These are phyloP conservation scores for Horisme vitalbata DNA, from an alignment of 2,888 invertebrate species.

Conservation along the genomic window DNA sequence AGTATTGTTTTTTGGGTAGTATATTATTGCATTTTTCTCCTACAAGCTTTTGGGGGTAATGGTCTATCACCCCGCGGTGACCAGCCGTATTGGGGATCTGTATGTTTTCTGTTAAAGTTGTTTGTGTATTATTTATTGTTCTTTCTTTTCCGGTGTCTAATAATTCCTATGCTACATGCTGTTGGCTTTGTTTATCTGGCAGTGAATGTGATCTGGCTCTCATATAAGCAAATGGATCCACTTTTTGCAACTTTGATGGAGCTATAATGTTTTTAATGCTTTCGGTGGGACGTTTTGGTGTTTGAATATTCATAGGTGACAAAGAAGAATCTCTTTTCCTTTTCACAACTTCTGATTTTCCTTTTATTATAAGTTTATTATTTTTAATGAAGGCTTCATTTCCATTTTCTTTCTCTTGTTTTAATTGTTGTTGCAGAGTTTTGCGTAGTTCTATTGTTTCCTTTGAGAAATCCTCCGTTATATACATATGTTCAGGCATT, in stretches of 20 bases:
- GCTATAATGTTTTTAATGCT: conserved; percentile 5
- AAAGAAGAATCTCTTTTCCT: not conserved
- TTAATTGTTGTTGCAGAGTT: not conserved
- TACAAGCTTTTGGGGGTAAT: conserved; percentile 21
- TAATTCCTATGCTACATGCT: conserved; percentile 19
- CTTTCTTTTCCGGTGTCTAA: not conserved
- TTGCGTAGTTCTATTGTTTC: conserved; percentile 11
- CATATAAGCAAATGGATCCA: conserved; percentile 19
- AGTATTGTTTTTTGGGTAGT: too few species aligned
- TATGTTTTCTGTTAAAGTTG: not conserved
- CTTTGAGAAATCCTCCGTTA: conserved; percentile 25
- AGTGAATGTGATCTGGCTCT: conserved; percentile 10
- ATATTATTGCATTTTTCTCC: too few species aligned
- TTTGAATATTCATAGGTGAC: not conserved
- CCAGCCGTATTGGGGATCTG: conserved; percentile 14
- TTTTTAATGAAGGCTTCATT: too few species aligned
- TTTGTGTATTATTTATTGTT: not conserved
- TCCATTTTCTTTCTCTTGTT: not conserved
- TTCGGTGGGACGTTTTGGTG: not conserved
- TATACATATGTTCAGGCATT: conserved; percentile 13
- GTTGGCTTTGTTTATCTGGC: conserved; percentile 7
- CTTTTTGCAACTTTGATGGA: conserved; percentile 18
- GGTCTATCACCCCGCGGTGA: conserved; percentile 27
- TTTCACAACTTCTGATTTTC: not conserved
- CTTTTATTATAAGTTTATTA: not conserved